Evolutionary conservation across 64 coral and sea anemone genomes (phyloP).

Genomic region (Porites lutea): DNA sequence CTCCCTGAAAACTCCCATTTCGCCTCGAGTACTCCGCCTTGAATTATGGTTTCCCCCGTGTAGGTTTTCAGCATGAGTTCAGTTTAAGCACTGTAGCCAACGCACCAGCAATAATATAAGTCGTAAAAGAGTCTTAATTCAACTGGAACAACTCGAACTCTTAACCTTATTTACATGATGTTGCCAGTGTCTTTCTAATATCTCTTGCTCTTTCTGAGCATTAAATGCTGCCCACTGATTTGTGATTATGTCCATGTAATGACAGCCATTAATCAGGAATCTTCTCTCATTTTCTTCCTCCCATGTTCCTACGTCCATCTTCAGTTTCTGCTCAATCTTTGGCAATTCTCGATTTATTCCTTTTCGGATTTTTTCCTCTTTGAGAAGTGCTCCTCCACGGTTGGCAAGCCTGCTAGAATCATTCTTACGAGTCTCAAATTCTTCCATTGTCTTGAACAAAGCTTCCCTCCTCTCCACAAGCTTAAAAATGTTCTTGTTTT

Average conservation of each 20-base stretch:
- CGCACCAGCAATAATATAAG: too few species aligned
- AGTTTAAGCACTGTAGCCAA: too few species aligned
- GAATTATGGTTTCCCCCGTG: conserved; percentile 18
- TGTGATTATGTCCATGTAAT: conserved; percentile 79
- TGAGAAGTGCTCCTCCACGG: conserved; percentile 88
- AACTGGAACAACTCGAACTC: too few species aligned
- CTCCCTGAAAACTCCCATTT: not conserved
- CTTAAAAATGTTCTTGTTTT: conserved; percentile 95
- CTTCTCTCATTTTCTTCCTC: conserved; percentile 90
- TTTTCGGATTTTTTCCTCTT: conserved; percentile 87
- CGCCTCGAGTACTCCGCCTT: conserved; percentile 10
- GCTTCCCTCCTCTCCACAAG: conserved; percentile 95
- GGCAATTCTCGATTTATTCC: conserved; percentile 86
- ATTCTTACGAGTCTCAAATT: conserved; percentile 95
- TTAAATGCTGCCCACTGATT: conserved; percentile 88
- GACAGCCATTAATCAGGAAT: conserved; percentile 86
- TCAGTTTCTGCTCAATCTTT: conserved; percentile 94
- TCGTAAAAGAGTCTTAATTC: too few species aligned
- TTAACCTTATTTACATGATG: too few species aligned
- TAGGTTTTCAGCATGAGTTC: conserved; percentile 28
- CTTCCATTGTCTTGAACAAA: conserved; percentile 90
- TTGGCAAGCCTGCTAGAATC: conserved; percentile 94
- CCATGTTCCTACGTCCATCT: conserved; percentile 74
- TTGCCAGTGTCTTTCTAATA: conserved; percentile 83
- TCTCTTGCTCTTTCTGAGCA: conserved; percentile 87